These are phyloP conservation scores for Sitta europaea DNA, from an alignment of 2,113 vertebrate species.

Conservation along the genomic window DNA sequence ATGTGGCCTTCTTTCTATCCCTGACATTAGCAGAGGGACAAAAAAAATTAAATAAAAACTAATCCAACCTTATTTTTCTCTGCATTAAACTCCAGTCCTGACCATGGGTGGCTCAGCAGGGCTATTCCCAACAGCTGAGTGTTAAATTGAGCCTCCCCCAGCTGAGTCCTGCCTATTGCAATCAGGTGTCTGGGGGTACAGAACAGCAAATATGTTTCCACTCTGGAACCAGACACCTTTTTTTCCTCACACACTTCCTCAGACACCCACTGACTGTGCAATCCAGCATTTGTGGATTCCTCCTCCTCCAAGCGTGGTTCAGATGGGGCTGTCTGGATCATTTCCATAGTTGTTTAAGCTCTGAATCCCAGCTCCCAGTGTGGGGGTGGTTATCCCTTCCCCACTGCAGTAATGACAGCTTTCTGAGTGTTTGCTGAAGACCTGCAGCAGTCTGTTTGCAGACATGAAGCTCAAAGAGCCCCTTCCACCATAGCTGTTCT, in stretches of 20 bases:
- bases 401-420: background rate
- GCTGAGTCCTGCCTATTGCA: background rate
- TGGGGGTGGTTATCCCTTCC: background rate
- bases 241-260: background rate
- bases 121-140: rapidly evolving
- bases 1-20: background rate
- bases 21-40: background rate
- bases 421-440: background rate
- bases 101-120: background rate
- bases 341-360: background rate
- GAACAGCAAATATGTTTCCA: background rate
- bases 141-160: background rate
- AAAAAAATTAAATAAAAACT: background rate
- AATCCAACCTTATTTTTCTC: background rate
- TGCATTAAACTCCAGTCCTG: background rate
- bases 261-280: background rate
- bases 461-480: background rate
- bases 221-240: background rate
- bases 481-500: background rate
- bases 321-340: background rate
- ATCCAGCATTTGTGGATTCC: background rate
- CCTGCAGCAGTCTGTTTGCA: background rate
- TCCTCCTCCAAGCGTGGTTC: background rate
- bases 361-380: background rate
- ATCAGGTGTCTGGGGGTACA: background rate